Evolutionary conservation across 2,113 vertebrate genomes (phyloP).

Genomic region (Notarius lentiginosus): DNA sequence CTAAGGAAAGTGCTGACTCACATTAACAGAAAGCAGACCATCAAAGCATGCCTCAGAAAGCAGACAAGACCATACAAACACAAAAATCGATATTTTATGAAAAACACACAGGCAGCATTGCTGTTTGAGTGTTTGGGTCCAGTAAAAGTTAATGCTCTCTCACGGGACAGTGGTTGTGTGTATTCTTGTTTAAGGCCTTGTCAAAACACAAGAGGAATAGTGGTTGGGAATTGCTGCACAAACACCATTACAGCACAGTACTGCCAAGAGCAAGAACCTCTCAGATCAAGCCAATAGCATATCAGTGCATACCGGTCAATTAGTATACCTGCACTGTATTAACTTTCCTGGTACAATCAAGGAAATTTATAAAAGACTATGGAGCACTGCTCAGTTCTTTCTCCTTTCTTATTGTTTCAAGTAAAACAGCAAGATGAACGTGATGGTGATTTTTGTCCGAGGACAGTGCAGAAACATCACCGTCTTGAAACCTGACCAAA

Average conservation of each 20-base stretch:
- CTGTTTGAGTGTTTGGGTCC: conserved; percentile 26
- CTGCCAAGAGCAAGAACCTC: neutral
- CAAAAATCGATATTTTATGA: conserved; percentile 5
- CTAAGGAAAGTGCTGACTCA: conserved; percentile 46
- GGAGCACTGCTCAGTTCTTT: neutral
- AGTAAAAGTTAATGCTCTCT: conserved; percentile 13
- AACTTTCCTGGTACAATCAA: neutral
- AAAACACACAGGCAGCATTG: conserved; percentile 1
- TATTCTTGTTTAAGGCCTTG: neutral
- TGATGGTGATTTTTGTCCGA: neutral
- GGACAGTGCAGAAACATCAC: neutral
- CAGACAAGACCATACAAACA: conserved; percentile 23
- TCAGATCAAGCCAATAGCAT: neutral
- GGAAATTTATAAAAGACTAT: neutral
- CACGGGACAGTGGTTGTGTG: neutral
- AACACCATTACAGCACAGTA: conserved; percentile 10
- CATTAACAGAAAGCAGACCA: conserved; percentile 38
- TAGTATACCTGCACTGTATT: neutral
- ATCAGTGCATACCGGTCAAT: neutral
- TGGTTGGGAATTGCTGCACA: neutral
- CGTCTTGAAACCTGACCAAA: neutral
- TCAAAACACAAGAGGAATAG: conserved; percentile 12
- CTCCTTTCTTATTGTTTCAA: neutral
- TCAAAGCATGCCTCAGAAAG: conserved; percentile 37
- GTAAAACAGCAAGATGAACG: neutral